Base-by-base conservation (phyloP, 2,797 vertebrate species). In the Falco concolor region DNA sequence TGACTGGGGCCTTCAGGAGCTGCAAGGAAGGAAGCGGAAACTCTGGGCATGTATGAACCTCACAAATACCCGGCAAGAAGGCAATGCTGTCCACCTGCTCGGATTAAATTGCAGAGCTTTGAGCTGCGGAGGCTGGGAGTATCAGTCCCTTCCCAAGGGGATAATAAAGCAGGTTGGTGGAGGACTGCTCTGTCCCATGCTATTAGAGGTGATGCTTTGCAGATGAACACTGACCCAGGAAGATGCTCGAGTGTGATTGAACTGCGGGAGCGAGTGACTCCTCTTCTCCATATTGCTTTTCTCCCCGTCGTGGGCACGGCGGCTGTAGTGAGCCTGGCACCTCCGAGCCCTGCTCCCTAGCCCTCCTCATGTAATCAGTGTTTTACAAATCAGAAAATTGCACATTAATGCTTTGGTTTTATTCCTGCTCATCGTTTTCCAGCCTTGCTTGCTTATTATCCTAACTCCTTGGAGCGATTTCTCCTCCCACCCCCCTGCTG, bases 371-470 rank as follows among this genome's bases (percentile, higher is more conserved):
- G 65, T 38, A 73, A 81, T 61, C 70, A 9, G 34, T 13, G 27
- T 24, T 69, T 52, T 38, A 50, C 76, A 69, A 89, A 93, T 91
- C 57, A 7, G 70, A 64, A 85, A 95, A 83, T 65, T 89, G 25
- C 80, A 23, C 40, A 1, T 44, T 52, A 44, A n/a, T 4, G 57
- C 47, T 63, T 40, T 12, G 44, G 14, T 13, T 89, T 89, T 57
- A 38, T 70, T 79, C 63, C 53, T 53, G 47, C 81, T 89, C n/a
- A 17, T 83, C 59, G 18, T 56, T 63, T 75, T 23, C 61, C 57
- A 25, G 85, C 23, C 0, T 44, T 21, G 25, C 88, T 77, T 54
- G 65, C 68, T 91, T 73, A 69, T 90, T 93, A 90, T 64, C 65
- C 44, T 15, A 68, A 73, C 84, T 64, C 75, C 84, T 64, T 1